Evolutionary conservation across 2,113 vertebrate species (phyloP).

Genomic region (Trochalopteron elliotii): DNA sequence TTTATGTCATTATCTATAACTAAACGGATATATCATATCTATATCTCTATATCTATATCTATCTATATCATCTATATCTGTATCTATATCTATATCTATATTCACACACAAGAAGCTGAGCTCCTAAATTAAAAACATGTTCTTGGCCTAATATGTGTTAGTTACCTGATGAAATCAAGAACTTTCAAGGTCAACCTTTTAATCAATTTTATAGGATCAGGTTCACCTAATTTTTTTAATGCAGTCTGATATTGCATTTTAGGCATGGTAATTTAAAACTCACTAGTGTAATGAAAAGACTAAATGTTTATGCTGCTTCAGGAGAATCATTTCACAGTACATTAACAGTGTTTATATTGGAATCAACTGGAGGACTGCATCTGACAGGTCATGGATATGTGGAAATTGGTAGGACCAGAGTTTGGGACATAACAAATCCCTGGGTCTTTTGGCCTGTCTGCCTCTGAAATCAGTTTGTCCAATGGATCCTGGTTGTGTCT

Average conservation of each 20-base stretch:
- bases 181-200: neutral
- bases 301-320: constrained; percentile 51
- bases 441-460: neutral
- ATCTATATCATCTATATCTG: neutral
- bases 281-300: constrained; percentile 9
- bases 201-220: neutral
- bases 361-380: neutral
- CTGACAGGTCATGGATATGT: neutral
- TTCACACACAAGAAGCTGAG: neutral
- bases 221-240: neutral
- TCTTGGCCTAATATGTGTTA: neutral
- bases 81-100: neutral
- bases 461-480: neutral
- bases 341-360: constrained; percentile 51
- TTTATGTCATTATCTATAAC: neutral
- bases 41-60: too few species aligned
- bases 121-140: neutral
- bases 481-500: neutral
- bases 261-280: neutral
- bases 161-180: neutral
- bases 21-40: neutral
- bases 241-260: neutral
- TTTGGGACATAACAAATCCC: neutral
- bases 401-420: neutral
- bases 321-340: constrained; percentile 54